These are phyloP conservation scores for Patiria pectinifera DNA, from an alignment of 53 echinoderm and acorn worm genomes.

Conservation along the genomic window DNA sequence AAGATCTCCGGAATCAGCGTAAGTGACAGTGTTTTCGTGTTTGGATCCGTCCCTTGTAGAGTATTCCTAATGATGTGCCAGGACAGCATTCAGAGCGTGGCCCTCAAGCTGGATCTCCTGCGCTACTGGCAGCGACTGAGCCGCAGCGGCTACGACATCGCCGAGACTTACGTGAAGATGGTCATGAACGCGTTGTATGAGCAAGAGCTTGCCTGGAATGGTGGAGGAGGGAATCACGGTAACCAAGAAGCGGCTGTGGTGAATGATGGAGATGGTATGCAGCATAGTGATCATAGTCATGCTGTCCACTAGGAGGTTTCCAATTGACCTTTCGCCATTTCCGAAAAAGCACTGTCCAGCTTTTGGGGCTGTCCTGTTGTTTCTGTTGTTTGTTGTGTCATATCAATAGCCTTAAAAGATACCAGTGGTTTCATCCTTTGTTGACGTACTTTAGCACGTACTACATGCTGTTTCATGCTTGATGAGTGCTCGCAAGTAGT, in stretches of 20 bases:
- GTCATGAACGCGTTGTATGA: constrained; percentile 49
- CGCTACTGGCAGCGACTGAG: constrained; percentile 83
- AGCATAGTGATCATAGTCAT: too few species aligned
- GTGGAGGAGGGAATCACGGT: not conserved
- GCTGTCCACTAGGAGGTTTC: too few species aligned
- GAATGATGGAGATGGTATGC: not conserved
- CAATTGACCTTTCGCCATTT: too few species aligned
- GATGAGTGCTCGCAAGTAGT: too few species aligned
- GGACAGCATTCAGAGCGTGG: constrained; percentile 69
- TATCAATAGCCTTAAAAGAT: too few species aligned
- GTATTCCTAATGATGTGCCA: constrained; percentile 86
- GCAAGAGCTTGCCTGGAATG: not conserved
- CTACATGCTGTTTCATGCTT: too few species aligned
- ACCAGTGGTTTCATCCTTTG: too few species aligned
- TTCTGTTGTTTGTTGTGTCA: too few species aligned
- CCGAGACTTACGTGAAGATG: constrained; percentile 71
- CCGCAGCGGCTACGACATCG: constrained; percentile 66
- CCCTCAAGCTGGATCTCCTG: constrained; percentile 81
- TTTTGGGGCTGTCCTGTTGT: too few species aligned
- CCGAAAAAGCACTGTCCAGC: too few species aligned
- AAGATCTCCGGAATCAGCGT: too few species aligned
- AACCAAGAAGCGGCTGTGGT: not conserved
- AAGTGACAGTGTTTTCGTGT: not conserved
- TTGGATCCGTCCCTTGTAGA: constrained; percentile 19
- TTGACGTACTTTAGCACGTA: too few species aligned